Base-by-base conservation (phyloP, 2,113 vertebrate genomes). In the Centropristis striata region DNA sequence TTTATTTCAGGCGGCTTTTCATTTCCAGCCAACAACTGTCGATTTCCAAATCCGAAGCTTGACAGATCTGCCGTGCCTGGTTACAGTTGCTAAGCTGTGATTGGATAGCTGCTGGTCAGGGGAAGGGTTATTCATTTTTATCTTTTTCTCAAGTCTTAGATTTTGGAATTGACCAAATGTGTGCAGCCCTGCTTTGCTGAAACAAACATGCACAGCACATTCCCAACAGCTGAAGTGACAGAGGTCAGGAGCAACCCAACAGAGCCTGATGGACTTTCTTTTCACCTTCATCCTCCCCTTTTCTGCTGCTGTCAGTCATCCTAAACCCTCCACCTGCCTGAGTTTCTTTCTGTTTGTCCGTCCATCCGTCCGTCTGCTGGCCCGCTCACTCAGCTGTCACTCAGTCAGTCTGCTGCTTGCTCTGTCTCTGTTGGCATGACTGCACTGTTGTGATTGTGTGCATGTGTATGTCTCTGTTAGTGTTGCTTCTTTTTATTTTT, bases 291-390 rank as follows among this genome's bases (percentile, higher is more conserved):
- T 58, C 60, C 39, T 71, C 32, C 28, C 53, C 32, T 39, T 63
- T 66, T 78, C 55, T 65, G 12, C 8, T 15, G 49, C 65, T 37
- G 58, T 84, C 78, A 80, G 4, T 88, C 81, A 82, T 80, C 59
- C 55, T 51, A 64, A 71, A 63, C 50, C 14, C 39, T 63, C 70
- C 68, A 71, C 75, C 44, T 76, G 80, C 67, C 47, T 13, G 2
- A 36, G 27, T 75, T 10, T 70, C 15, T 47, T 14, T 58, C 60
- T 16, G 16, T 10, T 21, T 42, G 21, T 11, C 71, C 44, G 49
- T 59, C 68, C 64, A 36, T 49, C 58, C 23, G 18, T 41, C 58
- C 66, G n/a, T 28, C 70, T 23, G 44, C 57, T n/a, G 39, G 27
- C 44, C 57, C 2, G 12, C 49, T 63, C 69, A 65, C 49, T 63